Evolutionary conservation across 1,140 invertebrate genomes (phyloP), one percentile per base, ranked within the genome.

Genomic region (Euura lappo): DNA sequence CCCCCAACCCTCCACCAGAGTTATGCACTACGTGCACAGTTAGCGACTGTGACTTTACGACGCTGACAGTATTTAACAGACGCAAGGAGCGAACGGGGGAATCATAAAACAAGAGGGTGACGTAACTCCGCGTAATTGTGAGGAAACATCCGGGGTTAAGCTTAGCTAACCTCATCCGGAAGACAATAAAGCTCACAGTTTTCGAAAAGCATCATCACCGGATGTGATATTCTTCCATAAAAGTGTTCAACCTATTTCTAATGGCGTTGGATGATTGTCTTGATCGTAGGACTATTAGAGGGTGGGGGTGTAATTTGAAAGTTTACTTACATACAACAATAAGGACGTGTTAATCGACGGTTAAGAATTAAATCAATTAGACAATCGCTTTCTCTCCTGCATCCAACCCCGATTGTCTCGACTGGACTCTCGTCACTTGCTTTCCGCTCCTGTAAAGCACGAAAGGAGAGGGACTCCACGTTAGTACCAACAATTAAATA

Each of bases 291-390:
- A 28, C 28, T 28, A 28, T 28, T 28, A 28, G 28, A 28, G 28
- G 28, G 28, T 28, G 28, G 28, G 28, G 28, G 28, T 28, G 28
- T 28, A 28, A 28, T 28, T 28, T 28, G 28, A 28, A 28, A 28
- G 28, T 28, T 28, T 28, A 28, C 0, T 28, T 28, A 28, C 28
- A 28, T 28, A 28, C 1, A 28, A 28, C 28, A 28, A 28, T 28
- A 28, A 28, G 28, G 28, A 28, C 28, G 28, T 28, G 28, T 28
- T 28, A 28, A 28, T 43, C 66, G 70, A 68, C 74, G 65, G 28
- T 71, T 71, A 75, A 76, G 11, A 72, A 69, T 43, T 68, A 78
- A 74, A 75, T 70, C 64, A 75, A 72, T 72, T 75, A 72, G 72
- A 72, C 51, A 7, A 64, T 11, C 11, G 45, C 64, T 66, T 11